These are phyloP conservation scores for Cryptomyrus ogoouensis DNA, from an alignment of 2,113 vertebrate species.

Conservation along the genomic window DNA sequence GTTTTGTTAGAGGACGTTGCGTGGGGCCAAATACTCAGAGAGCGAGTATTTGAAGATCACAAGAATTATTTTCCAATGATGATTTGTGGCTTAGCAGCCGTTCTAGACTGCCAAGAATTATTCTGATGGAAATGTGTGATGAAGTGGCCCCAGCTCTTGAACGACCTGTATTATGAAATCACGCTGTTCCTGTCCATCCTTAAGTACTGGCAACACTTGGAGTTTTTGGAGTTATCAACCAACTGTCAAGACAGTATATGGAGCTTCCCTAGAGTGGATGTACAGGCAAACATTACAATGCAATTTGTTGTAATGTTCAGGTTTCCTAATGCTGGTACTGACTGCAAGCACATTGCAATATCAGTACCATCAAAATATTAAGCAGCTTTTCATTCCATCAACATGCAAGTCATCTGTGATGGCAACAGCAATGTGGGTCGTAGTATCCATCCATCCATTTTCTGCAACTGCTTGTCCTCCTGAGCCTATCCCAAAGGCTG, in stretches of 20 bases:
- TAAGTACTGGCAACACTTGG: neutral
- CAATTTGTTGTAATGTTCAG: neutral
- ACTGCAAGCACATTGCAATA: neutral
- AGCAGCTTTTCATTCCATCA: neutral
- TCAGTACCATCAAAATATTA: neutral
- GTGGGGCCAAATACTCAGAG: neutral
- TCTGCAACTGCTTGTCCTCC: neutral
- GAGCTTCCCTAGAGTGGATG: neutral
- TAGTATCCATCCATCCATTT: neutral
- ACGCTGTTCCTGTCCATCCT: neutral
- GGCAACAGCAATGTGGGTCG: neutral
- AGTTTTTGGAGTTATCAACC: neutral
- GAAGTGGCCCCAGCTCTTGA: neutral
- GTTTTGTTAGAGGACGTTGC: neutral
- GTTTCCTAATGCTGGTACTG: neutral
- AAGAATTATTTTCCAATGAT: neutral
- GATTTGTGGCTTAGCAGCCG: neutral
- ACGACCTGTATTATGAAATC: neutral
- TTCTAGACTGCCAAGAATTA: neutral
- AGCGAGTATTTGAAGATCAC: neutral
- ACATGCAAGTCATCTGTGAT: neutral
- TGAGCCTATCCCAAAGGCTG: neutral
- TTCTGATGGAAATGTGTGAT: neutral
- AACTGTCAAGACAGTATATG: neutral
- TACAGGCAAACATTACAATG: neutral